phyloP scores from a whole-genome alignment of 2,797 vertebrate species.

The Crocidura indochinensis region DNA sequence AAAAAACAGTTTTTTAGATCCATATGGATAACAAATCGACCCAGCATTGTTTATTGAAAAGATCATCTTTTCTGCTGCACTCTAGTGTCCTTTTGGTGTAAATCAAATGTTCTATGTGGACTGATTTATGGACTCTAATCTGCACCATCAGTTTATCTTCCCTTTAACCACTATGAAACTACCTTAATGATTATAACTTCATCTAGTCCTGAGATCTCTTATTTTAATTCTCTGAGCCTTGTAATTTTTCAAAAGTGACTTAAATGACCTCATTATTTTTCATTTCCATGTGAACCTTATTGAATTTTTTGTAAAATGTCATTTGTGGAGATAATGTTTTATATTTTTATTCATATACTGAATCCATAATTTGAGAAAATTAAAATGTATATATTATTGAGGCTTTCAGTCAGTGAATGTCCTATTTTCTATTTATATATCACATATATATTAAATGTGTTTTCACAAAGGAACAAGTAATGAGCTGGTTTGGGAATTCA shows the following conservation, averaged over 20 bases:
- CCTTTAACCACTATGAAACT: neutral
- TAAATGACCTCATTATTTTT: neutral
- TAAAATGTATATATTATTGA: slow-evolving; percentile 1
- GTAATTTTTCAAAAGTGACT: neutral
- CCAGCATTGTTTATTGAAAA: slow-evolving; percentile 42
- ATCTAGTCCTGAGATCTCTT: neutral
- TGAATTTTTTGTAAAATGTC: neutral
- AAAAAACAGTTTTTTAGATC: neutral
- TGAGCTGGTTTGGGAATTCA: neutral
- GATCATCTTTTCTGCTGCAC: neutral
- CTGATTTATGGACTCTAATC: slow-evolving; percentile 27
- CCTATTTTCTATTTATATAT: neutral
- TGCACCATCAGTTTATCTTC: neutral
- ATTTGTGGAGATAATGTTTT: neutral
- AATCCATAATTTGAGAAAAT: slow-evolving; percentile 21
- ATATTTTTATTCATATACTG: neutral
- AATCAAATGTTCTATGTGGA: neutral
- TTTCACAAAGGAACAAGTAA: neutral
- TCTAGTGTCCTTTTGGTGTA: neutral
- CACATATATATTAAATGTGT: neutral
- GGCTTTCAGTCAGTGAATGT: neutral
- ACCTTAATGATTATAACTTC: neutral
- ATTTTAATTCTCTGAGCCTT: neutral
- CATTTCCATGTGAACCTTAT: neutral
- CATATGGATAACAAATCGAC: slow-evolving; percentile 47